phyloP scores from a whole-genome alignment of 1,140 invertebrate species.

The Drosophila tsacasi region DNA sequence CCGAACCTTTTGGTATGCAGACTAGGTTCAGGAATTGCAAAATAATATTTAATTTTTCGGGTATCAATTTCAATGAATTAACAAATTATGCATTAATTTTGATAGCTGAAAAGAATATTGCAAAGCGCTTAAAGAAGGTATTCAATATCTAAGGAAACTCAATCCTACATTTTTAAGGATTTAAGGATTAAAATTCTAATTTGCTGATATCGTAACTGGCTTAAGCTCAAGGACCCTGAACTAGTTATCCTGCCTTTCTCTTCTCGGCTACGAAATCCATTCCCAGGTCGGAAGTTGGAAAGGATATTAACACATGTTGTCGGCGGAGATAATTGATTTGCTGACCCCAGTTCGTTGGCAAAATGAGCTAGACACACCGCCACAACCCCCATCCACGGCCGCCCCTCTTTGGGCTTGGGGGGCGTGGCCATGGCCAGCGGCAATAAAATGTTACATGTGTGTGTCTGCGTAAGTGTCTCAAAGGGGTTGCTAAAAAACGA shows the following conservation, averaged over 20 bases:
- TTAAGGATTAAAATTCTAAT: neutral
- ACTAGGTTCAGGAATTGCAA: neutral
- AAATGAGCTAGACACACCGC: slow-evolving; percentile 65
- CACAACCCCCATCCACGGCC: neutral
- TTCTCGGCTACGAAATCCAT: slow-evolving; percentile 18
- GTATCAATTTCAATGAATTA: too few species aligned
- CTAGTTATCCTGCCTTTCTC: slow-evolving; percentile 4
- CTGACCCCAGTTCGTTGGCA: slow-evolving; percentile 56
- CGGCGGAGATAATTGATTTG: slow-evolving; percentile 81
- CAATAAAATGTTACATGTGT: slow-evolving; percentile 52
- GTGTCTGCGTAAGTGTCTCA: slow-evolving; percentile 13
- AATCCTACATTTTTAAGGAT: neutral
- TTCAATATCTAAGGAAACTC: neutral
- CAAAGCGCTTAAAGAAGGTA: too few species aligned
- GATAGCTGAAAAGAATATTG: too few species aligned
- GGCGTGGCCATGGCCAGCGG: slow-evolving; percentile 81
- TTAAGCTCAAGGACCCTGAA: slow-evolving; percentile 9
- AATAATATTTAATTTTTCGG: too few species aligned
- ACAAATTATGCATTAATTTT: too few species aligned
- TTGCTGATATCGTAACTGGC: neutral
- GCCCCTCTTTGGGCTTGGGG: slow-evolving; percentile 17
- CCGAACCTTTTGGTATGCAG: neutral
- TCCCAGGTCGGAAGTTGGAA: slow-evolving; percentile 63
- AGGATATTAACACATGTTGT: slow-evolving; percentile 84
- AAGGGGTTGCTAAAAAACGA: slow-evolving; percentile 29